These are phyloP conservation scores for Conus ventricosus DNA, from an alignment of 1,140 invertebrate genomes.

Conservation along the genomic window DNA sequence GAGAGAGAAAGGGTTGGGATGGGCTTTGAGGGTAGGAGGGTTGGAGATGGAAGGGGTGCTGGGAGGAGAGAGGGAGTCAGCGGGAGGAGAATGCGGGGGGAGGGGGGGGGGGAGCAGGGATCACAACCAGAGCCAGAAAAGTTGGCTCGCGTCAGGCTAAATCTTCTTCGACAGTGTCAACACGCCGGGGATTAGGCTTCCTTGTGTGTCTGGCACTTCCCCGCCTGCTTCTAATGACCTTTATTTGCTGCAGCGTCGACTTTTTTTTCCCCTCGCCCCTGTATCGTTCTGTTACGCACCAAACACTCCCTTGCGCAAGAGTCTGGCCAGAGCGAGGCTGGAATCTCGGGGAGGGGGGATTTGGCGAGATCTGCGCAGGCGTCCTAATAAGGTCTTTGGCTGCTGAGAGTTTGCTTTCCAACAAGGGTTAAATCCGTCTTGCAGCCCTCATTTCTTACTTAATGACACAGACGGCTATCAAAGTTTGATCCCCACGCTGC, in stretches of 20 bases:
- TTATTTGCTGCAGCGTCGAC: constrained; percentile 8
- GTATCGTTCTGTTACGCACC: constrained; percentile 14
- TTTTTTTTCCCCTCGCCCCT: neutral
- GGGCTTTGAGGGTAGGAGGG: too few relatives aligned
- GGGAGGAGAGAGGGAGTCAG: neutral
- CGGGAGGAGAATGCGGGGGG: neutral
- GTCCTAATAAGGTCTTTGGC: constrained; percentile 27
- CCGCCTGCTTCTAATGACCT: constrained; percentile 5
- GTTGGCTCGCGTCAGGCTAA: neutral
- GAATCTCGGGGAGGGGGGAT: neutral
- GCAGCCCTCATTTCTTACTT: constrained; percentile 7
- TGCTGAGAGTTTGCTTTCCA: constrained; percentile 19
- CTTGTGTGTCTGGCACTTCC: neutral
- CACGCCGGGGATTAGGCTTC: constrained; percentile 21
- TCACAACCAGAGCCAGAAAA: neutral
- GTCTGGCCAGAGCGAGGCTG: neutral
- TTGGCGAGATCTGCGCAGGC: neutral
- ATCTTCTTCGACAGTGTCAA: constrained; percentile 12
- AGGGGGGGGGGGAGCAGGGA: neutral
- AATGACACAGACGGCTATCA: constrained; percentile 6
- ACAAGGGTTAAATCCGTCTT: constrained; percentile 28
- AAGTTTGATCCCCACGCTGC: neutral
- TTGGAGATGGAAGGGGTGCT: too few relatives aligned
- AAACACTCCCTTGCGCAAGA: constrained; percentile 16
- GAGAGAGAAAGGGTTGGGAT: too few relatives aligned